Percentiles rank a stretch among this genome's conserved stretches.
phyloP scores from a whole-genome alignment of 1,140 invertebrate species.

The Stenopsyche tienmushanensis region DNA sequence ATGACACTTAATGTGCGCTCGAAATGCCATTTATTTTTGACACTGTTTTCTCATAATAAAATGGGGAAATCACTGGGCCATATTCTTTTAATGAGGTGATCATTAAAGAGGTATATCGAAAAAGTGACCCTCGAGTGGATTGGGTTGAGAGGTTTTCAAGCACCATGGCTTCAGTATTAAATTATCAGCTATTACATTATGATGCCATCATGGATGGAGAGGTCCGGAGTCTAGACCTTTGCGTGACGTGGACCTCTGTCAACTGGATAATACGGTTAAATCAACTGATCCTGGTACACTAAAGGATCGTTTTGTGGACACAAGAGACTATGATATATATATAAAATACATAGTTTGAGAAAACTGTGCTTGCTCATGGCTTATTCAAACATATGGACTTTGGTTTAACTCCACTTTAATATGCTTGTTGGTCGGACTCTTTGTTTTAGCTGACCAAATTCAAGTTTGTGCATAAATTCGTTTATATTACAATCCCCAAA shows the following conservation, averaged over 20 bases:
- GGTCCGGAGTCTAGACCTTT: conserved; percentile 3
- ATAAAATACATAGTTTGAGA: neutral
- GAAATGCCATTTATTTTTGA: neutral
- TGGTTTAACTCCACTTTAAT: neutral
- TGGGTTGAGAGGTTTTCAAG: neutral
- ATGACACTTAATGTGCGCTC: neutral
- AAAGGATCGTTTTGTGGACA: neutral
- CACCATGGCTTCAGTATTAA: neutral
- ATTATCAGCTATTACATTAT: neutral
- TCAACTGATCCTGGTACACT: neutral
- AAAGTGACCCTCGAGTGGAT: neutral
- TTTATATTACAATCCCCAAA: no score
- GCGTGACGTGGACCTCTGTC: neutral
- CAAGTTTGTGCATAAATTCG: neutral
- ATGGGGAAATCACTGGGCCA: no score
- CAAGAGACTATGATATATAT: neutral
- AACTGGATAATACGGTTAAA: neutral
- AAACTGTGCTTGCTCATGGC: neutral
- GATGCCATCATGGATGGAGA: neutral
- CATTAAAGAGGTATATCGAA: neutral
- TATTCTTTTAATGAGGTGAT: no score
- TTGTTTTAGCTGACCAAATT: no score
- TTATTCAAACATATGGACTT: neutral
- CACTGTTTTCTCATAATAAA: neutral
- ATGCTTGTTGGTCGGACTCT: neutral